Base-by-base conservation (phyloP, 2,888 invertebrate genomes). In the Arge pagana region DNA sequence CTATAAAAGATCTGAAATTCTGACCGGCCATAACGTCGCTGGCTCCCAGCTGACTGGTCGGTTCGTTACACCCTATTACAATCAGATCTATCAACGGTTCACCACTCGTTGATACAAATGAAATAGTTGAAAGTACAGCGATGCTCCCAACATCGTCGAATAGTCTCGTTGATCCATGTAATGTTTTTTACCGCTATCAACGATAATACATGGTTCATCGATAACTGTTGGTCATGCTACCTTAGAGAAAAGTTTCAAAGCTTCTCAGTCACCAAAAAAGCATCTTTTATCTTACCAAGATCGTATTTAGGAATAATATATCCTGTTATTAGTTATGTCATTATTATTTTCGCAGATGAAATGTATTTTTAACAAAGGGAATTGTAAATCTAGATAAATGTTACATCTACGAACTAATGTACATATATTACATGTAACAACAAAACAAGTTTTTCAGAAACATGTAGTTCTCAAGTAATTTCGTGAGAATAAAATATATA, bases 1-100 rank as follows among this genome's bases (percentile, higher is more conserved):
- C 93, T 10, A 93, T 94, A 66, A 93, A 93, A 81, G 90, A 86
- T 68, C 80, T 86, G 65, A 86, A 86, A 77, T 85, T 86, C 80
- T 86, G 82, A 81, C 76, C 68, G 63, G 65, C 70, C 62, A 65
- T 72, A 48, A 67, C 70, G 15, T 70, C 68, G 61, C 63, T 72
- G 61, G 64, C 67, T 45, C 69, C 70, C 23, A 73, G 69, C 64
- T 73, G 72, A 72, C 70, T 67, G 63, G 55, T 62, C 58, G 53
- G 61, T 37, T 49, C 64, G 7, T 54, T 51, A 58, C 45, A 48
- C 61, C 51, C 54, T 61, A 7, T 26, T 33, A 19, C 53, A 18
- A 31, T 40, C 50, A 40, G 58, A 49, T 54, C 55, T 18, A 55
- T 58, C 51, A 42, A 53, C 10, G 43, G 53, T 10, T 43, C 61